Conservation (phyloP, 2,888 invertebrate species). For the Dasypogon diadema region DNA sequence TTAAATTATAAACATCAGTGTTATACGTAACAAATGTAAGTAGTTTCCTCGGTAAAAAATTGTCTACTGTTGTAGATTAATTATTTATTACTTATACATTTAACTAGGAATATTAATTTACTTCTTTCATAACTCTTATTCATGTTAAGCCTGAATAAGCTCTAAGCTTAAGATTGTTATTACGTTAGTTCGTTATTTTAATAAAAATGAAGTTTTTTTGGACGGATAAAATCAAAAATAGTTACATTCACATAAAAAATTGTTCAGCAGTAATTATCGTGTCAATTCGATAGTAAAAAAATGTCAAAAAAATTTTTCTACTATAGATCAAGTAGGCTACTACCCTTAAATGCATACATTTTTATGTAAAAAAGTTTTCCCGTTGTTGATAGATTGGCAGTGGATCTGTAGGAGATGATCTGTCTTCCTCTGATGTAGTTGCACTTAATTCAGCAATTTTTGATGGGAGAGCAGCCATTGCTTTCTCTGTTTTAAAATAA, state of each 20-base stretch:
- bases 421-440: conserved; percentile 73
- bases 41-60: too few relatives aligned
- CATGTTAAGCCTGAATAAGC: conserved; percentile 14
- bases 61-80: neutral
- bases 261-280: conserved; percentile 2
- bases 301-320: neutral
- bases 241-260: conserved; percentile 22
- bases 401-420: conserved; percentile 77
- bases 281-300: neutral
- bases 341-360: conserved; percentile 25
- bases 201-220: conserved; percentile 42
- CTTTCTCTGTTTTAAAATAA: conserved; percentile 73
- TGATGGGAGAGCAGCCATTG: conserved; percentile 78
- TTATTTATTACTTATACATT: neutral
- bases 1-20: too few relatives aligned
- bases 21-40: too few relatives aligned
- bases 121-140: neutral
- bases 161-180: conserved; percentile 13
- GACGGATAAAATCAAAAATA: conserved; percentile 48
- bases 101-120: conserved; percentile 39
- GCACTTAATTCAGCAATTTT: conserved; percentile 69
- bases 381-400: conserved; percentile 88
- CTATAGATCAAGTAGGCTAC: neutral
- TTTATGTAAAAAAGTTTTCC: conserved; percentile 83
- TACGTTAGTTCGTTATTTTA: conserved; percentile 21